Evolutionary conservation across 2,888 invertebrate genomes (phyloP).

Genomic region (Ectemnius lituratus): DNA sequence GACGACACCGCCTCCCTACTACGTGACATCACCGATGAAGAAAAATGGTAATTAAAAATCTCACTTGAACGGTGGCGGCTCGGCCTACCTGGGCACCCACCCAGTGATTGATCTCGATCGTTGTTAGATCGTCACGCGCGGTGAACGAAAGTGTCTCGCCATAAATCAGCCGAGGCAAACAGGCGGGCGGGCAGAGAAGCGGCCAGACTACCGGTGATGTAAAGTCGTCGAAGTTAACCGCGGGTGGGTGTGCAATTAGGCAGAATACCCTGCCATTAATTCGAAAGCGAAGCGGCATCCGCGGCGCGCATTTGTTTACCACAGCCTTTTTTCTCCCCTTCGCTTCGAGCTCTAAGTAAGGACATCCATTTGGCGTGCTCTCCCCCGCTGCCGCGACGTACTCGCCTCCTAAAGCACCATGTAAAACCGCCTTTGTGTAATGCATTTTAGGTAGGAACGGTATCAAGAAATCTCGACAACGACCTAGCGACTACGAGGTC

Average conservation of each 20-base stretch:
- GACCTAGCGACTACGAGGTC: conserved; percentile 83
- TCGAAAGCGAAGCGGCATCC: conserved; percentile 24
- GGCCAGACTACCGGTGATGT: conserved; percentile 8
- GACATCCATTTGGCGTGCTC: conserved; percentile 26
- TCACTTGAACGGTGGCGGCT: conserved; percentile 7
- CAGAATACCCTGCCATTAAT: conserved; percentile 41
- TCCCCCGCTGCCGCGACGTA: conserved; percentile 16
- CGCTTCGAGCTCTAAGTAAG: conserved; percentile 19
- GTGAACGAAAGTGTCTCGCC: not conserved
- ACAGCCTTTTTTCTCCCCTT: not conserved
- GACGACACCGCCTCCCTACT: conserved; percentile 80
- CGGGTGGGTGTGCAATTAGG: conserved; percentile 48
- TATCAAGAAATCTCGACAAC: conserved; percentile 80
- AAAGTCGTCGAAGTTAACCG: conserved; percentile 15
- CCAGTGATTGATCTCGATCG: conserved; percentile 19
- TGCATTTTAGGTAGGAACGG: conserved; percentile 80
- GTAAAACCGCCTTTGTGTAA: conserved; percentile 58
- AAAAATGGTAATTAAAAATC: conserved; percentile 82
- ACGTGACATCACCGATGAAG: conserved; percentile 81
- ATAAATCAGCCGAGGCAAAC: not conserved
- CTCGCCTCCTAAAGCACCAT: conserved; percentile 34
- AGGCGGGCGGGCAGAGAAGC: not conserved
- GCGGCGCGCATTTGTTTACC: conserved; percentile 19
- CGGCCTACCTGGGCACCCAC: conserved; percentile 24
- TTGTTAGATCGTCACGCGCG: not conserved